Base-by-base conservation (phyloP, 2,113 vertebrate genomes). In the Henicopernis longicauda region DNA sequence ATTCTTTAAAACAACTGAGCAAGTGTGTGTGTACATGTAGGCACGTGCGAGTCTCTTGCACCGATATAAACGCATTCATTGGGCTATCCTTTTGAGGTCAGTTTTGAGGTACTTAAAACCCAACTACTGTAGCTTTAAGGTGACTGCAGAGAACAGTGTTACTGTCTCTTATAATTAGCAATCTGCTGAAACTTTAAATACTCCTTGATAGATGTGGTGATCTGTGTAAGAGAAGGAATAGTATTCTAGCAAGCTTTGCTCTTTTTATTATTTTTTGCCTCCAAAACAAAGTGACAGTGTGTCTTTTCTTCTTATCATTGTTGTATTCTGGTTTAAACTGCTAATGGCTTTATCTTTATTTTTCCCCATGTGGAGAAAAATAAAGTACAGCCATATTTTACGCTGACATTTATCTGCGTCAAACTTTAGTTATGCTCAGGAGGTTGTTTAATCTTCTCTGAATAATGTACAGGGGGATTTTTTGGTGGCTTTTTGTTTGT, bases 111-210 rank as follows among this genome's bases (percentile, higher is more conserved):
- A 42, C 38, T 91, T 95, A 34, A 86, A 95, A 40, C 23, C 21
- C 86, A 69, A 91, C 63, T 90, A 14, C 84, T 83, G 63, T 72
- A 52, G 89, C 82, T 97, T 97, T 95, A 96, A 95, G 90, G 90
- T 86, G 92, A 85, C 80, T 96, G 90, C 79, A 78, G 93, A 94
- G 83, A 93, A 45, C 54, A 77, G 40, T 71, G 22, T 88, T 94
- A 57, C 85, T 90, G 82, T 92, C 73, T 90, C 77, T 82, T 86
- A 72, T 83, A 94, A 96, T 95, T 94, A 86, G 69, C 63, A 88
- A 90, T 95, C 89, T 94, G 66, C 69, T 93, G 82, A 81, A 97
- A 98, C 94, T 97, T 97, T 96, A 86, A 96, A 84, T 97, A 45
- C 19, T 82, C 5, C 29, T 89, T 70, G 85, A 58, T 90, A 86